phyloP scores from a whole-genome alignment of 2,888 invertebrate species.

The Syrista parreyssii region DNA sequence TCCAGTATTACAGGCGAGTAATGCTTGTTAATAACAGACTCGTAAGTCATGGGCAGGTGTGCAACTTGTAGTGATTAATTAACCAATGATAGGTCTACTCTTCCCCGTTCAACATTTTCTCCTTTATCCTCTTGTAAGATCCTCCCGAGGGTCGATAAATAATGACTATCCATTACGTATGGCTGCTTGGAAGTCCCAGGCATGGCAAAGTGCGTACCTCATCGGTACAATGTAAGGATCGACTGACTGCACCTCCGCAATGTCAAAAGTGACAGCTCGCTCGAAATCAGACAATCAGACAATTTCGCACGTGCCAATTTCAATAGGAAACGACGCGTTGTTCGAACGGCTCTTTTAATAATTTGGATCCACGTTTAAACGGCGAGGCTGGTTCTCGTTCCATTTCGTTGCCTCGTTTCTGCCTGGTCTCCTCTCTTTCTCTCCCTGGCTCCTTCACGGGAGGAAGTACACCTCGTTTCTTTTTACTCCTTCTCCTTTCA shows the following conservation, averaged over 20 bases:
- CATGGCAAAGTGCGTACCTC: too few relatives aligned
- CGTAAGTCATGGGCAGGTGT: conserved; percentile 45
- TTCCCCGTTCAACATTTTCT: not conserved
- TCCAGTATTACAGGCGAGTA: conserved; percentile 26
- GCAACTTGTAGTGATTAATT: conserved; percentile 48
- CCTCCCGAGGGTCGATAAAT: not conserved
- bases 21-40: conserved; percentile 51
- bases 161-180: not conserved
- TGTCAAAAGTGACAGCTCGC: not conserved
- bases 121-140: not conserved
- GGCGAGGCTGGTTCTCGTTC: conserved; percentile 11
- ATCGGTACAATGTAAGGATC: too few relatives aligned
- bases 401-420: conserved; percentile 15
- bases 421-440: conserved; percentile 5
- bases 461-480: conserved; percentile 12
- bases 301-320: not conserved
- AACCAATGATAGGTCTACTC: conserved; percentile 46
- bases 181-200: too few relatives aligned
- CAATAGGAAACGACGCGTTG: not conserved
- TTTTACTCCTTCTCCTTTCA: conserved; percentile 9
- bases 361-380: not conserved
- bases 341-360: not conserved
- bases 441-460: not conserved
- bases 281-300: not conserved
- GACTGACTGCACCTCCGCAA: not conserved